Percentiles rank a stretch among this genome's conserved stretches.
Evolutionary conservation across 2,888 invertebrate genomes (phyloP).

Genomic region (Rhimphoctona megacephalus): DNA sequence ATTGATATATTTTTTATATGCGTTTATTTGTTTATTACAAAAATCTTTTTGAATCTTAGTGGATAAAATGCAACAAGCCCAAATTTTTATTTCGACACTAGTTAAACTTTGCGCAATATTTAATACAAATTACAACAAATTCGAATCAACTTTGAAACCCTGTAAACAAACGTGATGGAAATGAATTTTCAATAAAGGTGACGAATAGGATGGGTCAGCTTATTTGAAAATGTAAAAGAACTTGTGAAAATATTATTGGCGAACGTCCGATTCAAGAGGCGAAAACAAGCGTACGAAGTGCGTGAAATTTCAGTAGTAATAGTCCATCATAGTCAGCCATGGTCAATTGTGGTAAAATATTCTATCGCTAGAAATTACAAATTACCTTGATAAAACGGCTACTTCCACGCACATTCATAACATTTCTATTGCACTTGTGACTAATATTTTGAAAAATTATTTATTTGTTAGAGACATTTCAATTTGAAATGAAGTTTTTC

Average conservation of each 20-base stretch:
- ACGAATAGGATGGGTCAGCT: background rate
- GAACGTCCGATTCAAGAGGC: background rate
- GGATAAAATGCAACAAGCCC: background rate
- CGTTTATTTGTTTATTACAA: background rate
- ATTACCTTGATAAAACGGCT: background rate
- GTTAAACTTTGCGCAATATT: background rate
- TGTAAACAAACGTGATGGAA: background rate
- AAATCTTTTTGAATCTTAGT: background rate
- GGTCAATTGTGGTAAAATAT: background rate
- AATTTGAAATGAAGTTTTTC: too few species aligned
- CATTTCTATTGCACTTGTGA: background rate
- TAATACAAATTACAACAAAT: background rate
- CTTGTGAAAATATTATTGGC: background rate
- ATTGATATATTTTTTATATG: background rate
- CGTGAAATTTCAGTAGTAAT: slow-evolving; percentile 22
- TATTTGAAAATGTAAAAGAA: background rate
- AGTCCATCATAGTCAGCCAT: slow-evolving; percentile 26
- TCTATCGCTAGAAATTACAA: background rate
- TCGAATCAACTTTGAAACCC: background rate
- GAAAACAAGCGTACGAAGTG: background rate
- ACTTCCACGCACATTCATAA: background rate
- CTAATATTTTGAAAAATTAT: background rate
- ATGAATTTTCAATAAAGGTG: background rate
- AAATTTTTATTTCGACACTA: slow-evolving; percentile 1
- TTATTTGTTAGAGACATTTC: background rate